Evolutionary conservation across 2,797 vertebrate species (phyloP).

Genomic region (Smutsia gigantea): DNA sequence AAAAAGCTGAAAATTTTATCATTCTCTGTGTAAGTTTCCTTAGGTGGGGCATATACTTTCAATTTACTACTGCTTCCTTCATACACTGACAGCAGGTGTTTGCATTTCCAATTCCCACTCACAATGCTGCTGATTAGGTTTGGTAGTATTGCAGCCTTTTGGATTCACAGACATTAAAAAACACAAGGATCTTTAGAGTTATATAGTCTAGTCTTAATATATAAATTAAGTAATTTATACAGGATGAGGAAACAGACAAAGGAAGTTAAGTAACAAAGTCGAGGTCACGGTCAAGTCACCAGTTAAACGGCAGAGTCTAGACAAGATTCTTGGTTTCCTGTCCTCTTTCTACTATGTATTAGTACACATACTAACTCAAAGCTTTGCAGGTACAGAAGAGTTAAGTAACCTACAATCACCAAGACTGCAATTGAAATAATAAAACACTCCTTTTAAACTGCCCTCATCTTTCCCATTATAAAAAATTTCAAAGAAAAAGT

Average conservation of each 20-base stretch:
- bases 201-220: not conserved
- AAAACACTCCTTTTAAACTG: not conserved
- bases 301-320: not conserved
- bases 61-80: not conserved
- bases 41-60: not conserved
- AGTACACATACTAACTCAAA: not conserved
- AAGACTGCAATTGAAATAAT: not conserved
- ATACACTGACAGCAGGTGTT: not conserved
- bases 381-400: not conserved
- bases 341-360: not conserved
- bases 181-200: not conserved
- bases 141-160: not conserved
- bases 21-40: not conserved
- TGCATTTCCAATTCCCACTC: not conserved
- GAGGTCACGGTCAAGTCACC: not conserved
- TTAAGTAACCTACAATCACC: not conserved
- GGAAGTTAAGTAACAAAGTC: not conserved
- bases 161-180: not conserved
- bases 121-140: not conserved
- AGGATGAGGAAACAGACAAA: not conserved
- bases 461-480: not conserved
- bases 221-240: not conserved
- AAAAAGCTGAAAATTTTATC: not conserved
- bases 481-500: not conserved
- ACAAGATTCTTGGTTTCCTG: not conserved